These are phyloP conservation scores for Perodicticus potto DNA, from an alignment of 2,797 vertebrate species.

Conservation along the genomic window DNA sequence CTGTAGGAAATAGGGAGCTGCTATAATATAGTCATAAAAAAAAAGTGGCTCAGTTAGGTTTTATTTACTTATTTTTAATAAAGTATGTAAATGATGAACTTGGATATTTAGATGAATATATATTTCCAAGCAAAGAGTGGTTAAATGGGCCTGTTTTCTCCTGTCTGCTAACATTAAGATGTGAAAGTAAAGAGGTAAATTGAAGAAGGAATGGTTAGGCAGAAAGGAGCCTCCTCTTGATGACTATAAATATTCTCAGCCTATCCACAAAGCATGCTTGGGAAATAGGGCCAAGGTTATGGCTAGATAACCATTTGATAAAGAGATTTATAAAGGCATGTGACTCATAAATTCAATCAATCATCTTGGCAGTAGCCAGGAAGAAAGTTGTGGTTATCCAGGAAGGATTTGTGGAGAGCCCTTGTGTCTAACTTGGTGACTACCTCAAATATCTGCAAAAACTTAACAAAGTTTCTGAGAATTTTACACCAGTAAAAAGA, in stretches of 20 bases:
- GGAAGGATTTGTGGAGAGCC: neutral
- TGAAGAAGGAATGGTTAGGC: neutral
- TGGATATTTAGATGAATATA: neutral
- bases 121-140: neutral
- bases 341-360: neutral
- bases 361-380: neutral
- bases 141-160: neutral
- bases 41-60: neutral
- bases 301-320: neutral
- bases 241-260: neutral
- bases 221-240: neutral
- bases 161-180: neutral
- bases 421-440: neutral
- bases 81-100: neutral
- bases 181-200: neutral
- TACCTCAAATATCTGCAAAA: neutral
- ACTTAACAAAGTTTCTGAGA: neutral
- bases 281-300: neutral
- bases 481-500: neutral
- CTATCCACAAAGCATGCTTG: neutral
- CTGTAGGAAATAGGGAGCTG: neutral
- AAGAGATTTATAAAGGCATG: neutral
- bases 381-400: neutral
- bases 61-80: neutral
- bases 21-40: neutral